Evolutionary conservation across 2,113 vertebrate genomes (phyloP).

Genomic region (Macheiramphus alcinus): DNA sequence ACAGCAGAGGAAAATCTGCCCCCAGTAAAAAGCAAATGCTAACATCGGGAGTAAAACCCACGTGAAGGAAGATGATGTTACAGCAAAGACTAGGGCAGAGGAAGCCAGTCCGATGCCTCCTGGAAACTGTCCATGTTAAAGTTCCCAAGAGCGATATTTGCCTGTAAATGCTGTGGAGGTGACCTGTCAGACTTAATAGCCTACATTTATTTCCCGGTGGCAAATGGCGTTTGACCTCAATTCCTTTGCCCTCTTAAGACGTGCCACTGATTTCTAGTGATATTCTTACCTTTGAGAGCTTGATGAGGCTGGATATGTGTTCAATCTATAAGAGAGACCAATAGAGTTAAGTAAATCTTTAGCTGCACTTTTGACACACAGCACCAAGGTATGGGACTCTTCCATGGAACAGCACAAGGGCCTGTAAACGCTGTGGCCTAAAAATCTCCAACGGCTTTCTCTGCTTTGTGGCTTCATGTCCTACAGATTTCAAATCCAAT

Average conservation of each 20-base stretch:
- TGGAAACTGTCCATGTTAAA: neutral
- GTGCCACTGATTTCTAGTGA: neutral
- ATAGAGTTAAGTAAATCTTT: neutral
- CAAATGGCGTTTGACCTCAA: neutral
- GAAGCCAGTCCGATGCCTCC: neutral
- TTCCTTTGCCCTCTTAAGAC: neutral
- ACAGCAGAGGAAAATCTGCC: neutral
- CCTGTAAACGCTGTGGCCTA: neutral
- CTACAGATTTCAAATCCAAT: neutral
- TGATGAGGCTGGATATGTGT: slow-evolving; percentile 97
- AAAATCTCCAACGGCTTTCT: neutral
- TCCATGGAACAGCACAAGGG: neutral
- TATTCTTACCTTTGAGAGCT: slow-evolving; percentile 90
- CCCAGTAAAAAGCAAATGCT: neutral
- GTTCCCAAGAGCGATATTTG: neutral
- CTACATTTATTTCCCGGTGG: neutral
- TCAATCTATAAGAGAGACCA: slow-evolving; percentile 86
- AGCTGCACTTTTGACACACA: neutral
- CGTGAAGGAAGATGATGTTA: rapidly evolving
- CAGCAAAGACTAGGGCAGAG: neutral
- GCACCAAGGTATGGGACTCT: neutral
- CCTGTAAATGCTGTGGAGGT: neutral
- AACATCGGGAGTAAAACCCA: neutral
- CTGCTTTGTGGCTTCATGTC: neutral
- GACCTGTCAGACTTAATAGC: neutral